Conservation (phyloP, 2,888 invertebrate species). For the Phytoseiulus persimilis region DNA sequence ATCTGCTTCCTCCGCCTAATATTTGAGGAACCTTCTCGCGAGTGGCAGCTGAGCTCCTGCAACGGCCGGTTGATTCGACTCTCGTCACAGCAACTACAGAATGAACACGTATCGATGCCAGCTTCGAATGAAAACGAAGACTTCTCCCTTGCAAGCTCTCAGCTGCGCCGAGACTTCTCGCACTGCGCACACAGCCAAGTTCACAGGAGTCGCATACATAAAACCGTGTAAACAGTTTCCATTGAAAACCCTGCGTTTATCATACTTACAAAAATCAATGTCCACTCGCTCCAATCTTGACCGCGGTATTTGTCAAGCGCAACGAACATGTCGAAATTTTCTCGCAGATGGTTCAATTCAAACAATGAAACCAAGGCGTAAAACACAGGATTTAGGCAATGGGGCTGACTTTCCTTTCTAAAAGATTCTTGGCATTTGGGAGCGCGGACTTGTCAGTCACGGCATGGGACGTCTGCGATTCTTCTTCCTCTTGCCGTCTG, state of each 20-base stretch:
- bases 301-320: slow-evolving; percentile 12
- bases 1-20: no score
- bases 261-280: slow-evolving; percentile 28
- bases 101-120: no score
- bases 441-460: background rate
- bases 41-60: no score
- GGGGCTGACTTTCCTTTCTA: background rate
- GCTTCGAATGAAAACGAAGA: no score
- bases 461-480: background rate
- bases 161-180: no score
- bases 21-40: no score
- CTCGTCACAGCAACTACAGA: no score
- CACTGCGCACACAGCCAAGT: no score
- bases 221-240: no score
- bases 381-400: background rate
- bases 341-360: background rate
- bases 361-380: background rate
- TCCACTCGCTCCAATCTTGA: slow-evolving; percentile 33
- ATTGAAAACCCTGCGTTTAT: background rate
- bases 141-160: no score
- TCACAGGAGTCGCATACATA: no score
- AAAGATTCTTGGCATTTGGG: background rate
- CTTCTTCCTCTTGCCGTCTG: background rate
- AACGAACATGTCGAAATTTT: background rate
- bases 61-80: no score